Evolutionary conservation across 2,888 invertebrate genomes (phyloP).

Genomic region (Dioctria rufipes): DNA sequence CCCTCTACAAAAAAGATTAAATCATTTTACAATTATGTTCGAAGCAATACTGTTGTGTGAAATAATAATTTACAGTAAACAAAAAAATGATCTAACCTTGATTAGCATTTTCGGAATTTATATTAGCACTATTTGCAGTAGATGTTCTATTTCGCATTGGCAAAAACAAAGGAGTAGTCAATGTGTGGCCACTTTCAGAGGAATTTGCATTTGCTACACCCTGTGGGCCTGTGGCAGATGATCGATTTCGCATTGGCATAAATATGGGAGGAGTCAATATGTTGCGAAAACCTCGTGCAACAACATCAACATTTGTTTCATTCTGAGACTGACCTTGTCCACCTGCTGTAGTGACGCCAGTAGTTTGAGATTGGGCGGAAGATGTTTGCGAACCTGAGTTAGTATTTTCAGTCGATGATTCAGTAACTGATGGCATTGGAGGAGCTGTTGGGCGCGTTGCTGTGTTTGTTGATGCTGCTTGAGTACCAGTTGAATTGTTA

Average conservation of each 20-base stretch:
- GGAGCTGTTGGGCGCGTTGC: slow-evolving; percentile 52
- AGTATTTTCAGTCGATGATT: slow-evolving; percentile 12
- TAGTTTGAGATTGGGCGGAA: slow-evolving; percentile 54
- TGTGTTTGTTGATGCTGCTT: slow-evolving; percentile 8
- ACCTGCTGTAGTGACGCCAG: slow-evolving; percentile 54
- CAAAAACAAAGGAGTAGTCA: slow-evolving; percentile 56
- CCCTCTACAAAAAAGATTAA: slow-evolving; percentile 59
- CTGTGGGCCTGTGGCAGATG: slow-evolving; percentile 58
- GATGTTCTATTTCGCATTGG: slow-evolving; percentile 53
- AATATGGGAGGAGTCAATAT: slow-evolving; percentile 38
- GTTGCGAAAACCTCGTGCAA: slow-evolving; percentile 40
- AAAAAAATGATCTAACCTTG: slow-evolving; percentile 55
- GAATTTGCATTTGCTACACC: slow-evolving; percentile 58
- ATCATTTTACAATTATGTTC: neutral
- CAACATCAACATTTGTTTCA: slow-evolving; percentile 55
- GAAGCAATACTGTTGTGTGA: neutral
- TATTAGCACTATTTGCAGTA: slow-evolving; percentile 47
- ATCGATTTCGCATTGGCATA: slow-evolving; percentile 45
- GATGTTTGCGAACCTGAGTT: slow-evolving; percentile 39
- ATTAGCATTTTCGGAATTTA: slow-evolving; percentile 55
- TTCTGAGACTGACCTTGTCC: slow-evolving; percentile 60
- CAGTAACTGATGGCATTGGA: slow-evolving; percentile 56
- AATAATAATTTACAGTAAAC: slow-evolving; percentile 31
- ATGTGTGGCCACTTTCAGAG: slow-evolving; percentile 63
- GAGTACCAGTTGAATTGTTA: slow-evolving; percentile 24